phyloP scores from a whole-genome alignment of 2,113 vertebrate species.

The Equus przewalskii region DNA sequence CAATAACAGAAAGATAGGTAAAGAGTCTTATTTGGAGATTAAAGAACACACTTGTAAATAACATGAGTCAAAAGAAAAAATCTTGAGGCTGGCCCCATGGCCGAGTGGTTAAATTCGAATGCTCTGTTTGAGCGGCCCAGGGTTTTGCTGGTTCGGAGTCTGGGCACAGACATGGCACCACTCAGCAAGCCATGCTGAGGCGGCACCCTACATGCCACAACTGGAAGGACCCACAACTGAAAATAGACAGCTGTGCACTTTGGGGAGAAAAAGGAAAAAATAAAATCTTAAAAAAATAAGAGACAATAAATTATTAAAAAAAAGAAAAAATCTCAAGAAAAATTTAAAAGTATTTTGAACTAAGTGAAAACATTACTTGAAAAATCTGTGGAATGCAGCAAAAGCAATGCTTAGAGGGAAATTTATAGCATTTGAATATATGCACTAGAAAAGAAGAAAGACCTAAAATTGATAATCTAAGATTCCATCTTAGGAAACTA shows the following conservation, averaged over 20 bases:
- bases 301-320: no score
- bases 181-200: no score
- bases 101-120: no score
- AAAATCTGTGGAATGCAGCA: neutral
- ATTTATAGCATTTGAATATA: neutral
- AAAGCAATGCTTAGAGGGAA: slow-evolving; percentile 17
- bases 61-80: neutral
- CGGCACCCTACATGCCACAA: no score
- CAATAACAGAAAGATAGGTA: neutral
- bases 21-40: neutral
- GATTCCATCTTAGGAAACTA: neutral
- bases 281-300: no score
- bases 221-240: no score
- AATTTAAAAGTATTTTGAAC: neutral
- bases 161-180: no score
- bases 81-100: no score
- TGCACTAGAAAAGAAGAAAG: neutral
- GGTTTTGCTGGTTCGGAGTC: no score
- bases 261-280: no score
- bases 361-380: neutral
- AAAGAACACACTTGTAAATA: neutral
- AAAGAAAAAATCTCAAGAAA: neutral
- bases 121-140: no score
- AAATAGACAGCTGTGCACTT: no score
- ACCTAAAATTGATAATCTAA: neutral